Evolutionary conservation across 2,888 invertebrate genomes (phyloP).

Genomic region (Agyllia agylla): DNA sequence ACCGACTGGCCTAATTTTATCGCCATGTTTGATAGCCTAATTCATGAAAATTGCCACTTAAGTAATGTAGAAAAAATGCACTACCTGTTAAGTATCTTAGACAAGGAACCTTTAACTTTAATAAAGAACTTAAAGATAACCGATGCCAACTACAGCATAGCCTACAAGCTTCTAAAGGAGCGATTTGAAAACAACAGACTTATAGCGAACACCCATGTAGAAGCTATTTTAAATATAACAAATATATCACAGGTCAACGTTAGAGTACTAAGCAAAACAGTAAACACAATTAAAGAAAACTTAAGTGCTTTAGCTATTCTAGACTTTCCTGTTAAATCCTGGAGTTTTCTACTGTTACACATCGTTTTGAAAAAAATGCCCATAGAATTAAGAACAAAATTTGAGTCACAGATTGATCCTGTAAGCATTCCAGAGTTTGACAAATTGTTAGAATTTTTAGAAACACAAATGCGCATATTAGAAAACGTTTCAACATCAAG

Average conservation of each 20-base stretch:
- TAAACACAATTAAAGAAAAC: constrained; percentile 7
- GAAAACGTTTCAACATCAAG: not conserved
- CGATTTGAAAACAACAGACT: constrained; percentile 15
- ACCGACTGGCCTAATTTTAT: constrained; percentile 14
- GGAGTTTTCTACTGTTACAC: constrained; percentile 9
- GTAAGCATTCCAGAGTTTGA: not conserved
- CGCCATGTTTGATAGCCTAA: not conserved
- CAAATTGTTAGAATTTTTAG: constrained; percentile 1
- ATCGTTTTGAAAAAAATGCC: not conserved
- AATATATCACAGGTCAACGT: not conserved
- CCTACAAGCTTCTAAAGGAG: not conserved
- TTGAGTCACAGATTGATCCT: constrained; percentile 1
- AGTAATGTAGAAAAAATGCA: constrained; percentile 12
- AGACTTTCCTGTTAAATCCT: not conserved
- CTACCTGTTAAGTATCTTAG: constrained; percentile 7
- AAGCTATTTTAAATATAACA: constrained; percentile 7
- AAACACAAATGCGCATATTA: constrained; percentile 13
- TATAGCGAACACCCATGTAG: constrained; percentile 5
- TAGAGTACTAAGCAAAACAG: not conserved
- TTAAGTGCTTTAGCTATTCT: not conserved
- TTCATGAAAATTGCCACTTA: not conserved
- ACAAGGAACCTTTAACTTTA: not conserved
- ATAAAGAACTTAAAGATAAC: constrained; percentile 8
- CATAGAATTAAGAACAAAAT: constrained; percentile 6
- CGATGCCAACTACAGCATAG: not conserved